Evolutionary conservation across 1,140 invertebrate genomes (phyloP), one percentile per base, ranked within the genome.

Genomic region (Alviniconcha marisindica): DNA sequence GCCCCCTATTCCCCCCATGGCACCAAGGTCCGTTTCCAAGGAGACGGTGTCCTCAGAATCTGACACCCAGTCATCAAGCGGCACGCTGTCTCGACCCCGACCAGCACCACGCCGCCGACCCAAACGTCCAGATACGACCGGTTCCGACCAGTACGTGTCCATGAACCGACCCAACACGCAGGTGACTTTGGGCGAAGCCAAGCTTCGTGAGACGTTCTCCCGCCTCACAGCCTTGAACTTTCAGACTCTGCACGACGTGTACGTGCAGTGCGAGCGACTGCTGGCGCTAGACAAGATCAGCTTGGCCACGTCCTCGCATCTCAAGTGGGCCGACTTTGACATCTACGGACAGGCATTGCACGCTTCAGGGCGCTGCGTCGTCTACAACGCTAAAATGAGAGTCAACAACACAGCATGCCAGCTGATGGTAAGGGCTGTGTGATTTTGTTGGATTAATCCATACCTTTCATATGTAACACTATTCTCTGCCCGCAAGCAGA

Each of bases 251-350:
- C 84, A 90, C 15, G 89, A 91, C 36, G 87, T 91, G 36, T 91
- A 91, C 84, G 87, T 87, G 3, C 90, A 91, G 83, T 89, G 87
- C 84, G 90, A 91, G 83, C 85, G 84, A 18, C 83, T 89, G 42
- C 87, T 91, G 40, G 84, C 85, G 1, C 86, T 88, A 48, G 88
- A 89, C 36, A 87, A 86, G 80, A 81, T 90, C 31, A 48, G 40
- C 5, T 24, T 87, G 28, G 40, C 21, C 81, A 81, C 40, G 54
- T 84, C 31, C 69, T 82, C 81, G 63, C 83, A 42, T 82, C 83
- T 91, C 1, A 91, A 91, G 81, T 91, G 90, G 90, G 60, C 81
- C 28, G 90, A 91, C 81, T 91, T 91, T 85, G 89, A 91, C 79
- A 89, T 91, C 14, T 90, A 90, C 80, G 88, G 89, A 0, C 89